phyloP scores from a whole-genome alignment of 2,888 invertebrate species.

The Cataglyphis livida region DNA sequence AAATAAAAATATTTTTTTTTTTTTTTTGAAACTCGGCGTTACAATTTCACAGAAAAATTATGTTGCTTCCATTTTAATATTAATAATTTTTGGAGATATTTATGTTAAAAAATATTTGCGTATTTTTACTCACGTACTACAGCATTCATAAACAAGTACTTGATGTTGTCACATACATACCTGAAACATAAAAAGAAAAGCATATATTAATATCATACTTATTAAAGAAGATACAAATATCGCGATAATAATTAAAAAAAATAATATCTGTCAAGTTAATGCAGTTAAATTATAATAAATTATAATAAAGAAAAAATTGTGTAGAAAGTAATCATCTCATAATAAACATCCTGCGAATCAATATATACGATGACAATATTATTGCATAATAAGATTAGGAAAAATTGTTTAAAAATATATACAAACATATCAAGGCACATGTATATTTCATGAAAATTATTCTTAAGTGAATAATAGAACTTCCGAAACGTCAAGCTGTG shows the following conservation, averaged over 20 bases:
- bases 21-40: background rate
- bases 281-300: background rate
- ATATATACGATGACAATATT: background rate
- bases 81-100: background rate
- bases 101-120: background rate
- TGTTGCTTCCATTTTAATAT: background rate
- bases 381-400: background rate
- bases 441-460: background rate
- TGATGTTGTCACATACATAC: conserved; percentile 32
- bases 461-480: background rate
- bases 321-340: background rate
- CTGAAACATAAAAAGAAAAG: conserved; percentile 23
- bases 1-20: background rate
- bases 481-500: conserved; percentile 49
- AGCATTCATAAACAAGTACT: background rate
- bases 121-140: conserved; percentile 7
- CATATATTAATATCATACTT: background rate
- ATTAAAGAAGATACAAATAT: background rate
- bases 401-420: background rate
- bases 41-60: background rate
- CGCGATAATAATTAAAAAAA: conserved; percentile 1
- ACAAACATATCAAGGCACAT: background rate
- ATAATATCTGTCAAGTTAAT: background rate
- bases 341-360: background rate
- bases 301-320: background rate